Base-by-base conservation (phyloP, 1,140 invertebrate genomes). In the Cheumatopsyche charites region DNA sequence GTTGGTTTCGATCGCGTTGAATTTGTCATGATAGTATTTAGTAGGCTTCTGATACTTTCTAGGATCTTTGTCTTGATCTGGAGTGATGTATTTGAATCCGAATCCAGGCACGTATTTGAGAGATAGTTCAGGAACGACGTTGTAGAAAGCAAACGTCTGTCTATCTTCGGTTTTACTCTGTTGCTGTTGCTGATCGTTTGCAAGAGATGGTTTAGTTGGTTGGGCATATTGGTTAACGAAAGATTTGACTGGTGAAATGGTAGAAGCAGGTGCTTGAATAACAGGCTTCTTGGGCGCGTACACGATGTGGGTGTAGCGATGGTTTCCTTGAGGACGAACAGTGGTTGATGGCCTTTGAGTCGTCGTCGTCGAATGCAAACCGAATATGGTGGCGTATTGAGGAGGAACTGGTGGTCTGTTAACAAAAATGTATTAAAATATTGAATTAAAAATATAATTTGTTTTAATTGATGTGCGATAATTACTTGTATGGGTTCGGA, bases 401-500 rank as follows among this genome's bases (percentile, higher is more conserved):
- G 71, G 71, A 12, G 45, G 65, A 1, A 69, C 43, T 6, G 74
- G 74, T 42, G 71, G 71, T 55, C 74, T 75, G 36, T n/a, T 15
- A 62, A 49, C 11, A 63, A 65, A 63, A 36, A 36, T 36, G 29
- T 36, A 36, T 36, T 36, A 9, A n/a, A n/a, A n/a, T n/a, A n/a
- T n/a, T 36, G 9, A 9, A 15, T 21, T 66, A 21, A 1, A 45
- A n/a, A 47, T 62, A 25, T 13, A 19, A 69, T 13, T 17, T 69
- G 19, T 55, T 19, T 47, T 23, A 2, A 47, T 21, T 17, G 12
- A 58, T 13, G 1, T 26, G n/a, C 5, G 6, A 15, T n/a, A 76
- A 76, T 82, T 82, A 88, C 86, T 84, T 85, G 79, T 87, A 86
- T 76, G 86, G 85, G 75, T 86, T 84, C 70, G 86, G 86, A 79